A percentile compares a stretch with the other conserved stretches of the same genome.
Evolutionary conservation across 1,140 invertebrate genomes (phyloP).

Genomic region (Diuraphis noxia): DNA sequence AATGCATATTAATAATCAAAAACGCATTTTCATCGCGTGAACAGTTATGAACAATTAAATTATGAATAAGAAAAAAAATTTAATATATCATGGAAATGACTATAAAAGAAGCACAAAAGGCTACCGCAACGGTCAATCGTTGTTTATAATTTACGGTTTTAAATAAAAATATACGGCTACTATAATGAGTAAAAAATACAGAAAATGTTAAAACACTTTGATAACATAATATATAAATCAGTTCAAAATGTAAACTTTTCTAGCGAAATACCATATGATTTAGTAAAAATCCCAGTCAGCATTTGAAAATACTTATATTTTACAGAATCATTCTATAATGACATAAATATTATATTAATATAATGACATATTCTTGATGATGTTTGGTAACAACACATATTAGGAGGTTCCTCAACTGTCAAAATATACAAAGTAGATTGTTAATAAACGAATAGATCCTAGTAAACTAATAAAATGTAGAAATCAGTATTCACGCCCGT

Average conservation of each 20-base stretch:
- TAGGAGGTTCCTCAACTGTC: too few relatives aligned
- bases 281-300: neutral
- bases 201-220: neutral
- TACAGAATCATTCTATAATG: neutral
- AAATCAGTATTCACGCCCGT: neutral
- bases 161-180: neutral
- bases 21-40: neutral
- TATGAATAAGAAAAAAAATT: neutral
- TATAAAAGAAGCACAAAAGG: neutral
- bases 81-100: neutral
- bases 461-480: neutral
- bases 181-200: neutral
- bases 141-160: neutral
- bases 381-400: neutral
- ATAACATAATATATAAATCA: neutral
- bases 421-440: neutral
- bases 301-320: neutral
- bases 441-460: neutral
- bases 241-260: neutral
- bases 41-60: neutral
- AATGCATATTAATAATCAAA: neutral
- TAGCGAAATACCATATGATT: neutral
- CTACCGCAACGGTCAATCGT: neutral
- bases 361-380: neutral
- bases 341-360: neutral